Conservation (phyloP, 2,888 invertebrate species). For the Congeria kusceri region DNA sequence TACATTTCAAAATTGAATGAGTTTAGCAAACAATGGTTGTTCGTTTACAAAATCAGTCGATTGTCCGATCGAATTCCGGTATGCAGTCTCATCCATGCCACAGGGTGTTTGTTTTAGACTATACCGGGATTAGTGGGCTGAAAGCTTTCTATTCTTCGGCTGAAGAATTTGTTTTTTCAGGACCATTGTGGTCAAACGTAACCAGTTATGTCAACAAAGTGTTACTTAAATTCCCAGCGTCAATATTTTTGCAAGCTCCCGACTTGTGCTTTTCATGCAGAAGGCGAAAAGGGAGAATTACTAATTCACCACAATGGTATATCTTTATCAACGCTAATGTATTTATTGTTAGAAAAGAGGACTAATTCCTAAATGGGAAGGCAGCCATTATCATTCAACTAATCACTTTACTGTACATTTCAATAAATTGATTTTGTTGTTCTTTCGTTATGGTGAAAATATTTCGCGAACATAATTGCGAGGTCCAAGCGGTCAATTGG, state of each 20-base stretch:
- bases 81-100: slow-evolving; percentile 35
- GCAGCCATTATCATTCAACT: slow-evolving; percentile 36
- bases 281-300: slow-evolving; percentile 52
- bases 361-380: slow-evolving; percentile 56
- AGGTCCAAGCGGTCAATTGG: too few relatives aligned
- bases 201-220: slow-evolving; percentile 66
- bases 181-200: slow-evolving; percentile 52
- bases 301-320: slow-evolving; percentile 48
- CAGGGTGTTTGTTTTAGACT: slow-evolving; percentile 50
- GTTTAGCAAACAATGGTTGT: slow-evolving; percentile 51
- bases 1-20: slow-evolving; percentile 47
- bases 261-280: slow-evolving; percentile 53
- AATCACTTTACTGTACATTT: slow-evolving; percentile 47
- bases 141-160: slow-evolving; percentile 53
- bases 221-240: slow-evolving; percentile 60
- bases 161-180: slow-evolving; percentile 63
- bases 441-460: slow-evolving; percentile 23
- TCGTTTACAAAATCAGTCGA: slow-evolving; percentile 36
- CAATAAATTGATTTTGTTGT: slow-evolving; percentile 55
- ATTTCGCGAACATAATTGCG: too few relatives aligned
- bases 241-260: slow-evolving; percentile 64
- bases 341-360: slow-evolving; percentile 60
- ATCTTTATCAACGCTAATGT: slow-evolving; percentile 59
- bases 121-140: slow-evolving; percentile 45
- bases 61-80: slow-evolving; percentile 49